phyloP scores from a whole-genome alignment of 2,888 invertebrate species.

The Ditula angustiorana region DNA sequence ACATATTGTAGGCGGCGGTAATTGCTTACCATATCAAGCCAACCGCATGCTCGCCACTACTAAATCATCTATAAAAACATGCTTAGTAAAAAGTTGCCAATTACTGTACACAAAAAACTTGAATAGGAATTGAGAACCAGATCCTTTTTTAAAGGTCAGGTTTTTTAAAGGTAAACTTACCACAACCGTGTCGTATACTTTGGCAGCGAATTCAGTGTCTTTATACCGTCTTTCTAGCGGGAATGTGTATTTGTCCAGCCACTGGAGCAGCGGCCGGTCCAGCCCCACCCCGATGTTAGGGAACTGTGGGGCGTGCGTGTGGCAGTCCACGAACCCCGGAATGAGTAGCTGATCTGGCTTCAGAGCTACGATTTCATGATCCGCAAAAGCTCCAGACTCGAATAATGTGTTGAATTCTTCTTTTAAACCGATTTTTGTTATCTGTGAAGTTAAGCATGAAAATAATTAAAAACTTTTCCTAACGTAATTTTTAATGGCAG shows the following conservation, averaged over 20 bases:
- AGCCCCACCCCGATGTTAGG: conserved; percentile 94
- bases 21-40: too few relatives aligned
- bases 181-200: conserved; percentile 91
- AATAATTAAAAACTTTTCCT: too few relatives aligned
- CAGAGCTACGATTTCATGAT: conserved; percentile 55
- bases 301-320: conserved; percentile 96
- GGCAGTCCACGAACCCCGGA: conserved; percentile 95
- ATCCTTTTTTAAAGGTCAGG: too few relatives aligned
- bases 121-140: too few relatives aligned
- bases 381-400: conserved; percentile 49
- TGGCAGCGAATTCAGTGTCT: conserved; percentile 88
- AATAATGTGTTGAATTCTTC: conserved; percentile 55
- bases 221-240: conserved; percentile 91
- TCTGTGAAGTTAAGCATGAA: conserved; percentile 61
- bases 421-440: conserved; percentile 57
- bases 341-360: conserved; percentile 88
- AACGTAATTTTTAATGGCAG: too few relatives aligned
- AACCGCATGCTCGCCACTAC: too few relatives aligned
- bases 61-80: too few relatives aligned
- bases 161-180: too few relatives aligned
- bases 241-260: conserved; percentile 94
- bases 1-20: too few relatives aligned
- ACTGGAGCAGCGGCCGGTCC: conserved; percentile 92
- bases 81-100: too few relatives aligned
- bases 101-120: too few relatives aligned